Conservation (phyloP, 2,797 vertebrate species). For the Sparidentex hasta region DNA sequence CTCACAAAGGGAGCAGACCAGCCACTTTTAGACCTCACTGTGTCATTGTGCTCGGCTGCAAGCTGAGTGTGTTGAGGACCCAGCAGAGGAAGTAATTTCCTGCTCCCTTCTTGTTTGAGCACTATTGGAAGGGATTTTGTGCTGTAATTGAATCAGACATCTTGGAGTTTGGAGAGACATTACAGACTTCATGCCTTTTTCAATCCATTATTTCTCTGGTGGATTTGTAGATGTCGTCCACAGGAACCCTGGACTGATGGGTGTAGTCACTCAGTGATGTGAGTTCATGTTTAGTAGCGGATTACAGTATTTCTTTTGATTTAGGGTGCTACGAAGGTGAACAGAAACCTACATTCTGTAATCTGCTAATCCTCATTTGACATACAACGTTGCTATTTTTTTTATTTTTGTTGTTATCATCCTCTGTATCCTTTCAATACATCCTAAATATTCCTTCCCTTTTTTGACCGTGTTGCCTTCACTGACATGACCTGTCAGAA, state of each 20-base stretch:
- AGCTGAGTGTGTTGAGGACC: slow-evolving; percentile 50
- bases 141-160: slow-evolving; percentile 70
- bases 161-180: slow-evolving; percentile 55
- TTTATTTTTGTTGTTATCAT: neutral
- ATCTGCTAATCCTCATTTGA: slow-evolving; percentile 9
- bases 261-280: neutral
- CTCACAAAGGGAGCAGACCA: slow-evolving; percentile 10
- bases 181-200: slow-evolving; percentile 61
- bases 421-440: neutral
- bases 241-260: slow-evolving; percentile 12
- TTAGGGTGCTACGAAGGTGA: slow-evolving; percentile 4
- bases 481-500: slow-evolving; percentile 15
- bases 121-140: slow-evolving; percentile 55
- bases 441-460: slow-evolving; percentile 2
- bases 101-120: slow-evolving; percentile 59
- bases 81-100: slow-evolving; percentile 62
- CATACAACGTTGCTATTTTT: neutral
- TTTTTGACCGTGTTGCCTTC: neutral
- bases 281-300: neutral
- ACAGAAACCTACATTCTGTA: slow-evolving; percentile 3
- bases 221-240: slow-evolving; percentile 28
- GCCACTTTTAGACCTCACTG: slow-evolving; percentile 29
- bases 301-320: neutral
- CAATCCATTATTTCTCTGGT: slow-evolving; percentile 50
- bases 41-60: slow-evolving; percentile 11